Evolutionary conservation across 2,113 vertebrate species (phyloP).

Genomic region (Charadrius vociferus): DNA sequence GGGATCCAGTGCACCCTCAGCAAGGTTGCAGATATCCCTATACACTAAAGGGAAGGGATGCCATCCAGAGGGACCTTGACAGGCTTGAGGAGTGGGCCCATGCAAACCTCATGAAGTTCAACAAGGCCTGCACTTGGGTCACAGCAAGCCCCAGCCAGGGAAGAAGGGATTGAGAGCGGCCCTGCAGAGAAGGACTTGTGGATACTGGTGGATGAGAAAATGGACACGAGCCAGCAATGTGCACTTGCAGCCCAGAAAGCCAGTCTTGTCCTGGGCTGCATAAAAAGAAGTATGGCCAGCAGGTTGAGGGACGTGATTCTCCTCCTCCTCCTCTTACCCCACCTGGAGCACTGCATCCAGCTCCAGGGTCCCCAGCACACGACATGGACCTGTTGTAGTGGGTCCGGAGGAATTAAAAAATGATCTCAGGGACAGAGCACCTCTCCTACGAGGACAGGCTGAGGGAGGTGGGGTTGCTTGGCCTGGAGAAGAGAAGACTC

Average conservation of each 20-base stretch:
- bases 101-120: neutral
- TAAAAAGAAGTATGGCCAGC: neutral
- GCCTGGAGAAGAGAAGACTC: neutral
- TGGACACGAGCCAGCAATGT: neutral
- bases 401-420: neutral
- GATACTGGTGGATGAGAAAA: neutral
- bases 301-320: neutral
- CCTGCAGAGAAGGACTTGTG: neutral
- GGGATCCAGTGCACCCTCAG: neutral
- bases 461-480: neutral
- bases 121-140: neutral
- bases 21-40: neutral
- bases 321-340: neutral
- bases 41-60: neutral
- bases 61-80: neutral
- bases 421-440: rapidly evolving
- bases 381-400: rapidly evolving
- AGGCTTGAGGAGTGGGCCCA: neutral
- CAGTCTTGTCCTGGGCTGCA: neutral
- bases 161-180: neutral
- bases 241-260: neutral
- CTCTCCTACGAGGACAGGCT: neutral
- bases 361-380: neutral
- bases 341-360: neutral
- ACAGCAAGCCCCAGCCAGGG: neutral